Conservation (phyloP, 2,888 invertebrate species). For the Caenorhabditis sulstoni region DNA sequence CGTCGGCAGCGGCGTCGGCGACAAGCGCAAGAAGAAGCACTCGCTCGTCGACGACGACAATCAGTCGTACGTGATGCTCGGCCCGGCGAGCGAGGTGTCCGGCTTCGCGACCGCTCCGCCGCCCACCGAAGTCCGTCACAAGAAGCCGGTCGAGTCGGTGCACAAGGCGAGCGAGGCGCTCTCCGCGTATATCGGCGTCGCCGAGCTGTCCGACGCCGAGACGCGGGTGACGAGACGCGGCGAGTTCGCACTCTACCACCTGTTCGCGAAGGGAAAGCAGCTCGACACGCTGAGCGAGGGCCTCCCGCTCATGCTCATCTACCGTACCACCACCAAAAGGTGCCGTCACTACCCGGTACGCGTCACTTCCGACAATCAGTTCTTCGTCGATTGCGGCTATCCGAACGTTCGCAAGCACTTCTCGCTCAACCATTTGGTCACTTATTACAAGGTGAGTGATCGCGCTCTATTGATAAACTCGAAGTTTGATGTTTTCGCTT, state of each 20-base stretch:
- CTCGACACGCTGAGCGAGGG: constrained; percentile 16
- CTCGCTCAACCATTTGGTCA: constrained; percentile 29
- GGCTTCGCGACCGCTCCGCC: neutral
- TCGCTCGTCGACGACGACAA: constrained; percentile 19
- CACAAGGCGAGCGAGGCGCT: constrained; percentile 6
- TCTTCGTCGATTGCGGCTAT: constrained; percentile 45
- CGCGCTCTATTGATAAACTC: too few relatives aligned
- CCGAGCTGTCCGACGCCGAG: constrained; percentile 14
- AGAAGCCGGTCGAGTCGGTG: neutral
- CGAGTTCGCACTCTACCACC: constrained; percentile 41
- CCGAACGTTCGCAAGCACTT: constrained; percentile 41
- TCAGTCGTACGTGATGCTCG: constrained; percentile 35
- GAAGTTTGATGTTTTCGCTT: neutral
- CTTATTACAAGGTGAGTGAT: constrained; percentile 14
- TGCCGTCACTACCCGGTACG: constrained; percentile 33
- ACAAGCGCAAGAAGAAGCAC: constrained; percentile 21
- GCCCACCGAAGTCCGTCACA: neutral
- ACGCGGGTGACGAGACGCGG: constrained; percentile 29
- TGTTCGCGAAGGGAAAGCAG: neutral
- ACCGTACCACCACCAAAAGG: constrained; percentile 46
- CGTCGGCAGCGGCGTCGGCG: too few relatives aligned
- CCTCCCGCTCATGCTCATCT: constrained; percentile 42
- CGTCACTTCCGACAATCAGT: constrained; percentile 14
- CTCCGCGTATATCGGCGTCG: constrained; percentile 31
- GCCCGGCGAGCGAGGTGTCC: neutral